Percentiles rank a stretch among this genome's conserved stretches.
Conservation (phyloP, 2,888 invertebrate genomes). For the Meandrusa payeni region DNA sequence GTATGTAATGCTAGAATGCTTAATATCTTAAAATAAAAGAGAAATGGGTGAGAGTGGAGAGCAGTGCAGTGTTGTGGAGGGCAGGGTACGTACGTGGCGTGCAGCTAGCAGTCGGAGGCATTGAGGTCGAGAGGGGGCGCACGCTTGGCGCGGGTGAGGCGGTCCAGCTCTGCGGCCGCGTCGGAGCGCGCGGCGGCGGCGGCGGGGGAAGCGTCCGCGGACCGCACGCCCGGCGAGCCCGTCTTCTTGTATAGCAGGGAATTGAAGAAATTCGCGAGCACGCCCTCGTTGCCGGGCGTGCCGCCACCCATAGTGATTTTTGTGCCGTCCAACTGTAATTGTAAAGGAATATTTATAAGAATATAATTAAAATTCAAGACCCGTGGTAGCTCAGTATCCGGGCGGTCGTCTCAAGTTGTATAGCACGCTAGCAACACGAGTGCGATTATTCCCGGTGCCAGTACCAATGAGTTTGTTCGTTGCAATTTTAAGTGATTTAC, state of each 20-base stretch:
- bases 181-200: constrained; percentile 89
- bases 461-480: no score
- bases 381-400: no score
- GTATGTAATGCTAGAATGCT: no score
- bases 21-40: no score
- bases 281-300: constrained; percentile 86
- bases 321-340: constrained; percentile 85
- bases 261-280: constrained; percentile 98
- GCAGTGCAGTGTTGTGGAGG: no score
- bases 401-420: no score
- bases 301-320: constrained; percentile 86
- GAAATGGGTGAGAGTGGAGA: no score
- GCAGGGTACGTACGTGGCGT: background rate
- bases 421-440: no score
- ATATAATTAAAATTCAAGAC: no score
- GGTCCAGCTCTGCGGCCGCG: constrained; percentile 95
- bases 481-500: no score
- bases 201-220: constrained; percentile 48
- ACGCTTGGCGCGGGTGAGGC: constrained; percentile 87
- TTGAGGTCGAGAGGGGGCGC: constrained; percentile 86
- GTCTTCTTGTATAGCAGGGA: constrained; percentile 97
- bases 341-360: no score
- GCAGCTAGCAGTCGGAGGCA: constrained; percentile 61
- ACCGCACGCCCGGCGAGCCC: constrained; percentile 82
- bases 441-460: no score